A percentile compares a stretch with the other conserved stretches of the same genome.
phyloP scores from a whole-genome alignment of 2,797 vertebrate genomes.

The Alcedo atthis region DNA sequence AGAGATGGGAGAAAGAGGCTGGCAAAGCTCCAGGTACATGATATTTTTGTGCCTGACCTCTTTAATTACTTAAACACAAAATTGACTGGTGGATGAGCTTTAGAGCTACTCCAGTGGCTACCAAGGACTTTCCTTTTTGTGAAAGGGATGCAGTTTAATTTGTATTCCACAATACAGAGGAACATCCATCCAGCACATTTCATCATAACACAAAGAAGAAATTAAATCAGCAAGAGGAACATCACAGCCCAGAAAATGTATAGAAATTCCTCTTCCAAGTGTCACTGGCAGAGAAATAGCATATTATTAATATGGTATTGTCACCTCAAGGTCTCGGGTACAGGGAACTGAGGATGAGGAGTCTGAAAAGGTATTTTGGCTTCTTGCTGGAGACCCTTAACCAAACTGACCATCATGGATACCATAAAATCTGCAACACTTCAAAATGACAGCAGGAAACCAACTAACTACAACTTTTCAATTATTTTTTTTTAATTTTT shows the following conservation, averaged over 20 bases:
- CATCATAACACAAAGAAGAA: not conserved
- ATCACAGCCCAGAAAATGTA: not conserved
- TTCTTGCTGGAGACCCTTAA: not conserved
- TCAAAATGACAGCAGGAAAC: not conserved
- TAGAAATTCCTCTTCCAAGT: not conserved
- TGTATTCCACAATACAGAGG: not conserved
- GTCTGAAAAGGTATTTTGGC: not conserved
- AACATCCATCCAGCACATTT: not conserved
- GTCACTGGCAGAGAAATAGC: not conserved
- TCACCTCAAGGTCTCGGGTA: not conserved
- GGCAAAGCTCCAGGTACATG: constrained; percentile 40
- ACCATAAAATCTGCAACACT: not conserved
- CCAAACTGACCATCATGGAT: not conserved
- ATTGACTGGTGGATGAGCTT: constrained; percentile 29
- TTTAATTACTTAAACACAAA: constrained; percentile 58
- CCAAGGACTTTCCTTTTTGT: not conserved
- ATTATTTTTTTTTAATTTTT: too few species aligned
- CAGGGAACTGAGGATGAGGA: not conserved
- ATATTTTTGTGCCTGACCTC: constrained; percentile 59
- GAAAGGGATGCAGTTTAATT: not conserved
- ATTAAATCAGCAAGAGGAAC: not conserved
- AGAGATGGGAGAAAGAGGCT: constrained; percentile 54
- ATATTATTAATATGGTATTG: not conserved
- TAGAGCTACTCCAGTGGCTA: constrained; percentile 15
- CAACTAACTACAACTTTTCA: not conserved